phyloP scores from a whole-genome alignment of 1,140 invertebrate genomes.

The Hyles euphorbiae region DNA sequence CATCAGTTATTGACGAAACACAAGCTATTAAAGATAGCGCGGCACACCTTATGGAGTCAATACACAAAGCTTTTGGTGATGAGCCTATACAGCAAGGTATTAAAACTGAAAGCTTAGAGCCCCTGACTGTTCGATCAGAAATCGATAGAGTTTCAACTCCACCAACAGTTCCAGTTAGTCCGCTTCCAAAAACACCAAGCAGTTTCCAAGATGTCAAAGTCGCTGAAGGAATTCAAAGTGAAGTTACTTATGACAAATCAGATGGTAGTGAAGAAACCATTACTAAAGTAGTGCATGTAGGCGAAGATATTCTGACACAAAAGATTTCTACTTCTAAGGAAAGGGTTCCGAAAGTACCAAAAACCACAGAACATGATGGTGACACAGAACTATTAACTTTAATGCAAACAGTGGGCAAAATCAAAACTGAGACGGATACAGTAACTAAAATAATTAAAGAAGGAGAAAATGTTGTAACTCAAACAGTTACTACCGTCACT shows the following conservation, averaged over 20 bases:
- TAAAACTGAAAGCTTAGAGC: constrained; percentile 50
- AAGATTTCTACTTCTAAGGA: constrained; percentile 74
- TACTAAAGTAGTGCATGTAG: constrained; percentile 70
- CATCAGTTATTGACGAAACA: constrained; percentile 13
- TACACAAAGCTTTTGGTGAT: constrained; percentile 57
- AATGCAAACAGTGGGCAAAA: constrained; percentile 71
- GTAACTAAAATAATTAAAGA: constrained; percentile 74
- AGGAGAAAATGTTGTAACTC: constrained; percentile 72
- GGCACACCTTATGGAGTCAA: constrained; percentile 42
- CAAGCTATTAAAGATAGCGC: constrained; percentile 33
- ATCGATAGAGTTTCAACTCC: constrained; percentile 70
- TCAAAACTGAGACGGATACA: constrained; percentile 73
- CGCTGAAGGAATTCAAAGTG: constrained; percentile 62
- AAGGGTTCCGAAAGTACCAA: constrained; percentile 54
- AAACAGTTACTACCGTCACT: constrained; percentile 72
- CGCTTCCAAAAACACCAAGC: constrained; percentile 62
- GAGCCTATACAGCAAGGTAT: constrained; percentile 61
- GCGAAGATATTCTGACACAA: constrained; percentile 70
- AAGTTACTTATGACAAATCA: constrained; percentile 60
- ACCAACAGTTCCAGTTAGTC: constrained; percentile 77
- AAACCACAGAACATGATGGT: constrained; percentile 26
- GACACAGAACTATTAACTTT: constrained; percentile 49
- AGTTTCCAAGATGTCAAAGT: constrained; percentile 59
- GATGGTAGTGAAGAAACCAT: constrained; percentile 65
- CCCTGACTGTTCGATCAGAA: constrained; percentile 32